Percentiles rank a stretch among this genome's conserved stretches.
These are phyloP conservation scores for Ostrea denselamellosa DNA, from an alignment of 1,140 invertebrate species.

Conservation along the genomic window DNA sequence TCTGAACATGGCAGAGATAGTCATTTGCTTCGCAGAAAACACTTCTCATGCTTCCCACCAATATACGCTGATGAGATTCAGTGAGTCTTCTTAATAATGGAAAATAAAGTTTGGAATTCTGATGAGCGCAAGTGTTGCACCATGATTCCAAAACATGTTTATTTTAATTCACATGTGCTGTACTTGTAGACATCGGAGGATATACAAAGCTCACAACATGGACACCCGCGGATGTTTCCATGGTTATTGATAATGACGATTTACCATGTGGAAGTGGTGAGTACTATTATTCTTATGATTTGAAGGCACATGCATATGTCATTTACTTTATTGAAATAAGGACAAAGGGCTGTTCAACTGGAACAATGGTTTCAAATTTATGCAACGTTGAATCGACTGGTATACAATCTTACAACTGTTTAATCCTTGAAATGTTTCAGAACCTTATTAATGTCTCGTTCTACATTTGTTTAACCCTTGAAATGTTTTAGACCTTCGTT, in stretches of 20 bases:
- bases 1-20: background rate
- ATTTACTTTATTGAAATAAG: too few species aligned
- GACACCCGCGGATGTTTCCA: background rate
- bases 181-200: background rate
- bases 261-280: slow-evolving; percentile 26
- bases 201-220: background rate
- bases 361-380: too few species aligned
- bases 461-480: background rate
- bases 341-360: too few species aligned
- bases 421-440: too few species aligned
- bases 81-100: background rate
- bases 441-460: background rate
- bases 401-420: too few species aligned
- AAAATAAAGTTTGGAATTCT: too few species aligned
- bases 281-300: background rate
- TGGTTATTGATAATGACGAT: background rate
- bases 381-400: too few species aligned
- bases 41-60: background rate
- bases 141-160: background rate
- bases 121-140: too few species aligned
- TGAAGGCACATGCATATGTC: too few species aligned
- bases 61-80: slow-evolving; percentile 3
- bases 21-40: background rate
- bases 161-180: background rate
- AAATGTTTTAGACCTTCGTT: background rate